phyloP scores from a whole-genome alignment of 2,113 vertebrate genomes.

The Bucco capensis region DNA sequence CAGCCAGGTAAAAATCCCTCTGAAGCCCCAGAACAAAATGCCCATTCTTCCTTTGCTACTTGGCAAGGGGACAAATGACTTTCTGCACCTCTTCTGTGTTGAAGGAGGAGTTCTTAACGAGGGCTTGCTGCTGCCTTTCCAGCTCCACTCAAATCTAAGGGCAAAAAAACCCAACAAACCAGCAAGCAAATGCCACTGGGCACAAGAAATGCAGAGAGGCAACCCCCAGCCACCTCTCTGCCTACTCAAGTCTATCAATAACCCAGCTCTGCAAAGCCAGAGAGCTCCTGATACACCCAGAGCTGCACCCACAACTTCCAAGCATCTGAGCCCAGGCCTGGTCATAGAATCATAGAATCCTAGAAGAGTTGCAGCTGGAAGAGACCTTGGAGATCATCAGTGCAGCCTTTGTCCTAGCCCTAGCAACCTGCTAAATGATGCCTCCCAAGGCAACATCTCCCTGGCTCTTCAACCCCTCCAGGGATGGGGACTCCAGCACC shows the following conservation, averaged over 20 bases:
- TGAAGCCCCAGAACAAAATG: conserved; percentile 77
- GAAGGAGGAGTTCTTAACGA: conserved; percentile 72
- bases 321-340: too few relatives aligned
- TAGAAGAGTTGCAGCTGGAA: too few relatives aligned
- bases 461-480: too few relatives aligned
- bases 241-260: background rate
- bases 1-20: conserved; percentile 76
- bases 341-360: too few relatives aligned
- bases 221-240: background rate
- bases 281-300: background rate
- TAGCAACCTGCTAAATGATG: too few relatives aligned
- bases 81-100: conserved; percentile 77
- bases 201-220: background rate
- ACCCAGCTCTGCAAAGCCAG: background rate
- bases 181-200: background rate
- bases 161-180: too few relatives aligned
- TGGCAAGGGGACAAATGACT: conserved; percentile 80
- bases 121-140: conserved; percentile 63
- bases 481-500: too few relatives aligned
- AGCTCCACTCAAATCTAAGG: conserved; percentile 69
- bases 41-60: conserved; percentile 76
- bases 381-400: too few relatives aligned
- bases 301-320: too few relatives aligned
- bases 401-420: too few relatives aligned
- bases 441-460: too few relatives aligned